Evolutionary conservation across 2,888 invertebrate genomes (phyloP).

Genomic region (Synergus umbraculus): DNA sequence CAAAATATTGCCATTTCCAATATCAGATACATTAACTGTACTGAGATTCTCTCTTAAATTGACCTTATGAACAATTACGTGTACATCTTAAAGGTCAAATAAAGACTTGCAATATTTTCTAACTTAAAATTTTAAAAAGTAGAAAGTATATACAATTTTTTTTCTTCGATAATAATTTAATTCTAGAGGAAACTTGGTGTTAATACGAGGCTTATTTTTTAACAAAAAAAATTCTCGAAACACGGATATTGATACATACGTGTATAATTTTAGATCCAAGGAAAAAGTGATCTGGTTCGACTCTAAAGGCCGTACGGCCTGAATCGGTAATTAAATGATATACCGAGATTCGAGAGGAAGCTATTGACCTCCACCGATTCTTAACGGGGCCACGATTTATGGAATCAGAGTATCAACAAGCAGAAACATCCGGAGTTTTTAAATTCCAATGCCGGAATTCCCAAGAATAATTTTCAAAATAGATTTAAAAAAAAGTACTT

Average conservation of each 20-base stretch:
- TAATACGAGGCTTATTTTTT: neutral
- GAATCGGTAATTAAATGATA: neutral
- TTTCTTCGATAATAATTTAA: neutral
- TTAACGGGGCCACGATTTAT: neutral
- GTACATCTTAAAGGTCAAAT: neutral
- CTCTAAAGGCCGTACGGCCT: conserved; percentile 14
- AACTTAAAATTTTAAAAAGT: neutral
- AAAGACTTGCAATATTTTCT: neutral
- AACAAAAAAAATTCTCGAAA: neutral
- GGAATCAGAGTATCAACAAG: neutral
- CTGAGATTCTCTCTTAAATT: neutral
- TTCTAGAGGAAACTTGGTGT: neutral
- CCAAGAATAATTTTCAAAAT: neutral
- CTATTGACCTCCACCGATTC: conserved; percentile 22
- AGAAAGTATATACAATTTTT: neutral
- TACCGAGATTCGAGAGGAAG: conserved; percentile 14
- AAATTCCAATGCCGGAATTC: neutral
- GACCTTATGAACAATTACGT: neutral
- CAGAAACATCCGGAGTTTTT: neutral
- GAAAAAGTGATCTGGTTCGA: conserved; percentile 25
- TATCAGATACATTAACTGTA: neutral
- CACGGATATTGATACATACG: conserved; percentile 1
- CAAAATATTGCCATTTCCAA: neutral
- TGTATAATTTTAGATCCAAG: conserved; percentile 29
- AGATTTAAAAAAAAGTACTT: neutral